Evolutionary conservation across 2,113 vertebrate species (phyloP).

Genomic region (Onychostruthus taczanowskii): DNA sequence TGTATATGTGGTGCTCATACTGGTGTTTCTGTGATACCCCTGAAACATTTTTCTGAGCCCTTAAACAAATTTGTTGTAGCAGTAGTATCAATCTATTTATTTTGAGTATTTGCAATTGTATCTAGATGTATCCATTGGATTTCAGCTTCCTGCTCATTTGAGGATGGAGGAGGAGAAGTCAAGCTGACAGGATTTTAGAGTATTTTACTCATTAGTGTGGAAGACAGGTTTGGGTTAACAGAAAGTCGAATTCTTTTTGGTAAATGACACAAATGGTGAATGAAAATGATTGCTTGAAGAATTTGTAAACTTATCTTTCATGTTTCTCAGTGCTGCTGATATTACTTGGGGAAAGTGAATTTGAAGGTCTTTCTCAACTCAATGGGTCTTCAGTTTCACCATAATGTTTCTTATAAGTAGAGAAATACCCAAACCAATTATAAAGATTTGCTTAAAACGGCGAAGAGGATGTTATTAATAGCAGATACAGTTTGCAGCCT

Average conservation of each 20-base stretch:
- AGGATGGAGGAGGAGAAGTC: neutral
- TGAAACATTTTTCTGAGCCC: neutral
- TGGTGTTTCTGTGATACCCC: neutral
- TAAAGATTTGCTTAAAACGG: neutral
- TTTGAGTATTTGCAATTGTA: neutral
- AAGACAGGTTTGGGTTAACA: neutral
- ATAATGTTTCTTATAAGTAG: accelerated
- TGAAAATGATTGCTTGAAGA: neutral
- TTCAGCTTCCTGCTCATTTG: neutral
- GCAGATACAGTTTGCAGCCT: neutral
- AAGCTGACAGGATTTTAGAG: neutral
- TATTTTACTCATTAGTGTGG: neutral
- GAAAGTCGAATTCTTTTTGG: neutral
- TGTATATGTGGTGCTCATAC: accelerated
- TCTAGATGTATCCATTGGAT: neutral
- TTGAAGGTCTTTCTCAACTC: neutral
- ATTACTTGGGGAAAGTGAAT: neutral
- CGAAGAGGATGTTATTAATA: neutral
- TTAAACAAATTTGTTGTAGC: neutral
- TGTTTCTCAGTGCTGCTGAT: neutral
- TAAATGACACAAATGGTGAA: neutral
- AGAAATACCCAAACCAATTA: neutral
- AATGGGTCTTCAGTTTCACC: neutral
- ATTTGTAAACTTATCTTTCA: neutral
- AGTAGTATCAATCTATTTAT: neutral